Evolutionary conservation across 37 sponge, comb jelly and placozoan genomes (phyloP).

Genomic region (Chondrilla cf. caribensis): DNA sequence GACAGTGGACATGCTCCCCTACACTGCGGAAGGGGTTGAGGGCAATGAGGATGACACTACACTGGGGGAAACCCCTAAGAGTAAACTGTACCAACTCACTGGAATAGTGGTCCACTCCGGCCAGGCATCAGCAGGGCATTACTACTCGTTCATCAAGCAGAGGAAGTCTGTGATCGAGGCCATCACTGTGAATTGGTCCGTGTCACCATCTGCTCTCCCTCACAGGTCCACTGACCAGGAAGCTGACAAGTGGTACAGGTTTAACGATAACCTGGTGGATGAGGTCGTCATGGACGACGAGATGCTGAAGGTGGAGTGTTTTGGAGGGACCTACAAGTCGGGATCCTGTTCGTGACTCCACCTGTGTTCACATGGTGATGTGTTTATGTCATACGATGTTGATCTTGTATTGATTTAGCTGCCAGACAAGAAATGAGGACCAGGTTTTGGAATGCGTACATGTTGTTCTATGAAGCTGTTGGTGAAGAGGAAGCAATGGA

Average conservation of each 20-base stretch:
- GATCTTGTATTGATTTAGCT: not conserved
- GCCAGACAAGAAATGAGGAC: slow-evolving; percentile 46
- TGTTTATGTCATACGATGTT: not conserved
- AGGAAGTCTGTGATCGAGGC: slow-evolving; percentile 45
- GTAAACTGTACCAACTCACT: slow-evolving; percentile 59
- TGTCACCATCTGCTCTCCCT: no score
- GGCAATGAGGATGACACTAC: slow-evolving; percentile 34
- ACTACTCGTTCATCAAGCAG: slow-evolving; percentile 91
- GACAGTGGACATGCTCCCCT: slow-evolving; percentile 88
- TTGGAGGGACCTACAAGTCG: slow-evolving; percentile 85
- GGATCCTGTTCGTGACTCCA: slow-evolving; percentile 28
- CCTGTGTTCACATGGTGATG: no score
- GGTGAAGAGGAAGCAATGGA: slow-evolving; percentile 11
- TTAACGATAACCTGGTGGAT: slow-evolving; percentile 88
- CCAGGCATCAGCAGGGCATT: slow-evolving; percentile 96
- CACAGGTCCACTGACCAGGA: not conserved
- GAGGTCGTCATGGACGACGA: slow-evolving; percentile 66
- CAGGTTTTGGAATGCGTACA: slow-evolving; percentile 92
- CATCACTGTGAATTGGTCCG: no score
- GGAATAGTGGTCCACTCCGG: slow-evolving; percentile 95
- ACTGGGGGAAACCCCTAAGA: not conserved
- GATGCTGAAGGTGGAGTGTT: slow-evolving; percentile 84
- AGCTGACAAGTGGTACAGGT: slow-evolving; percentile 69
- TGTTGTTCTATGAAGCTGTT: slow-evolving; percentile 87
- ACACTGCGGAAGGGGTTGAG: slow-evolving; percentile 77